Conservation (phyloP, 92 coral and sea anemone species). For the Montipora capitata region DNA sequence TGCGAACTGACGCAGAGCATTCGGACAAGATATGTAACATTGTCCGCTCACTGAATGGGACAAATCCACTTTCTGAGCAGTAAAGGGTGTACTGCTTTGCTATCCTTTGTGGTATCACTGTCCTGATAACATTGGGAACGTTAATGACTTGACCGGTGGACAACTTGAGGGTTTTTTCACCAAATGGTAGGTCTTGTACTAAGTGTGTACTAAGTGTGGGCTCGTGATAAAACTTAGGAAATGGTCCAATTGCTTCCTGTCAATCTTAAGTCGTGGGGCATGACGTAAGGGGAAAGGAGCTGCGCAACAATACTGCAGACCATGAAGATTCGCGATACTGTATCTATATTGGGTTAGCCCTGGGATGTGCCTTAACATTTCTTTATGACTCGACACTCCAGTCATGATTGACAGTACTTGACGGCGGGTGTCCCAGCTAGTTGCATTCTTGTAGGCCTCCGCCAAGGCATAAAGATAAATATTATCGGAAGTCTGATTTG, state of each 20-base stretch:
- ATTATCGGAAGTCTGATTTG: conserved; percentile 9
- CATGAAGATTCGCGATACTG: conserved; percentile 5
- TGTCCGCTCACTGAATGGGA: conserved; percentile 46
- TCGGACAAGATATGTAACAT: conserved; percentile 43
- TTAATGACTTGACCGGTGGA: not conserved
- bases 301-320: conserved; percentile 6
- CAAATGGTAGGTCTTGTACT: conserved; percentile 6
- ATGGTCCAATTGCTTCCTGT: conserved; percentile 13
- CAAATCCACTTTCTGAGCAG: conserved; percentile 52
- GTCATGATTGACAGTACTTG: conserved; percentile 45
- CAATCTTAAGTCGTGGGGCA: conserved; percentile 9
- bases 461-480: conserved; percentile 35
- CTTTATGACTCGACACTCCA: conserved; percentile 22
- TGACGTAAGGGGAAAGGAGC: not conserved
- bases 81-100: conserved; percentile 53
- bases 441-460: conserved; percentile 39
- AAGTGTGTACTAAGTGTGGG: not conserved
- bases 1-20: conserved; percentile 54
- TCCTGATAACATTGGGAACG: conserved; percentile 59
- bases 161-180: conserved; percentile 9
- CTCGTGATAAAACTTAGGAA: no score
- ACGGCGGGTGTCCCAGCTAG: conserved; percentile 43
- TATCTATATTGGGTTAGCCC: conserved; percentile 29
- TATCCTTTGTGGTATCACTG: conserved; percentile 47
- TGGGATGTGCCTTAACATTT: conserved; percentile 14